These are phyloP conservation scores for Dolichopus griseipennis DNA, from an alignment of 2,888 invertebrate genomes.

Conservation along the genomic window DNA sequence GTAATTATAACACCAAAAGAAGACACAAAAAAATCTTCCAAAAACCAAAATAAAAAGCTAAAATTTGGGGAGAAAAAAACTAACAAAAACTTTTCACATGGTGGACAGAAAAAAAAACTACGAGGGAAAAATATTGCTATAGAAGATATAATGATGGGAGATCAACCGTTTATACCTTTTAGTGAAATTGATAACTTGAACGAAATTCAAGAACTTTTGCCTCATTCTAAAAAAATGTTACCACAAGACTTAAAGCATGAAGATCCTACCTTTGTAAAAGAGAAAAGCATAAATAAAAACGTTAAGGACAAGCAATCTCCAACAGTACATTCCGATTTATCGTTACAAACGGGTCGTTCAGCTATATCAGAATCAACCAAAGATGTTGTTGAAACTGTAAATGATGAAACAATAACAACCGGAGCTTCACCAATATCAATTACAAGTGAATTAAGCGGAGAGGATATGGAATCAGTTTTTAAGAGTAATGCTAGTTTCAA, in stretches of 20 bases:
- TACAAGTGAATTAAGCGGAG: slow-evolving; percentile 13
- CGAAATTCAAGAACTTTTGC: slow-evolving; percentile 37
- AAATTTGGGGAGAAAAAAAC: slow-evolving; percentile 22
- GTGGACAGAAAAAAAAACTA: slow-evolving; percentile 19
- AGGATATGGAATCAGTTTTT: not conserved
- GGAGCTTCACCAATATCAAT: slow-evolving; percentile 11
- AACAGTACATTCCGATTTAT: slow-evolving; percentile 19
- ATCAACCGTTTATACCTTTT: slow-evolving; percentile 29
- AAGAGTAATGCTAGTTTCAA: no score
- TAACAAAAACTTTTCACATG: slow-evolving; percentile 19
- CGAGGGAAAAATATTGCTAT: slow-evolving; percentile 20
- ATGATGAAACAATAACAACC: not conserved
- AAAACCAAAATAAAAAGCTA: slow-evolving; percentile 34
- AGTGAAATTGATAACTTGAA: slow-evolving; percentile 33
- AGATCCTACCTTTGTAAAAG: slow-evolving; percentile 12
- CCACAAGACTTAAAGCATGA: slow-evolving; percentile 31
- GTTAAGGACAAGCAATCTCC: not conserved
- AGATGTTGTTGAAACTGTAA: not conserved
- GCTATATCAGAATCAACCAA: not conserved
- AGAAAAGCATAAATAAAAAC: slow-evolving; percentile 13
- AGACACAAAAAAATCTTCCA: slow-evolving; percentile 32
- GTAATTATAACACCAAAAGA: slow-evolving; percentile 8
- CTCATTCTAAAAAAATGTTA: slow-evolving; percentile 38
- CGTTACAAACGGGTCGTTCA: slow-evolving; percentile 18
- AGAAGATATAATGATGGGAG: slow-evolving; percentile 42